These are phyloP conservation scores for Seriola quinqueradiata DNA, from an alignment of 2,113 vertebrate species.

Conservation along the genomic window DNA sequence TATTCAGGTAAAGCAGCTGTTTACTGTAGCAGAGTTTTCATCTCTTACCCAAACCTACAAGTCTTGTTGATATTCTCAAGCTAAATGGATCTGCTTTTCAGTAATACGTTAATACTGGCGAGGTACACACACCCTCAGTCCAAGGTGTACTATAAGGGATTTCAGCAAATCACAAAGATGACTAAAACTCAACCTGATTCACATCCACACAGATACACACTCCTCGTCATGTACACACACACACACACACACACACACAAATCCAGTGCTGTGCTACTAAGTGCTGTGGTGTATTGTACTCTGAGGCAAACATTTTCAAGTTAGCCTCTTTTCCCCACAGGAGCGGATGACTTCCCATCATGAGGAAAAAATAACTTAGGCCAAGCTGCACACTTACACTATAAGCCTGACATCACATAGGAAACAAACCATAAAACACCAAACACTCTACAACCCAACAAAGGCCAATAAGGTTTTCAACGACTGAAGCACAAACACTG, in stretches of 20 bases:
- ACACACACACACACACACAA: not conserved
- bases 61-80: constrained; percentile 40
- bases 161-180: constrained; percentile 47
- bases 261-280: constrained; percentile 5
- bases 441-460: constrained; percentile 71
- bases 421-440: constrained; percentile 76
- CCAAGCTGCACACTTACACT: constrained; percentile 60
- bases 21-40: not conserved
- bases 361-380: constrained; percentile 44
- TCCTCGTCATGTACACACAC: not conserved
- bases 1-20: not conserved
- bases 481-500: constrained; percentile 59
- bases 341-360: constrained; percentile 46
- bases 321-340: constrained; percentile 42
- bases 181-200: constrained; percentile 31
- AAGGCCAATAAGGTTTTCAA: constrained; percentile 75
- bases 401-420: constrained; percentile 69
- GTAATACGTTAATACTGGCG: constrained; percentile 45
- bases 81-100: constrained; percentile 53
- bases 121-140: constrained; percentile 36
- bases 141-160: constrained; percentile 44
- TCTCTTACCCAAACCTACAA: constrained; percentile 17
- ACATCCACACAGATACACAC: constrained; percentile 17
- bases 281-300: constrained; percentile 7
- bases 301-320: constrained; percentile 50